Evolutionary conservation across 2,888 invertebrate genomes (phyloP), one percentile per base, ranked within the genome.

Genomic region (Lacanobia oleracea): DNA sequence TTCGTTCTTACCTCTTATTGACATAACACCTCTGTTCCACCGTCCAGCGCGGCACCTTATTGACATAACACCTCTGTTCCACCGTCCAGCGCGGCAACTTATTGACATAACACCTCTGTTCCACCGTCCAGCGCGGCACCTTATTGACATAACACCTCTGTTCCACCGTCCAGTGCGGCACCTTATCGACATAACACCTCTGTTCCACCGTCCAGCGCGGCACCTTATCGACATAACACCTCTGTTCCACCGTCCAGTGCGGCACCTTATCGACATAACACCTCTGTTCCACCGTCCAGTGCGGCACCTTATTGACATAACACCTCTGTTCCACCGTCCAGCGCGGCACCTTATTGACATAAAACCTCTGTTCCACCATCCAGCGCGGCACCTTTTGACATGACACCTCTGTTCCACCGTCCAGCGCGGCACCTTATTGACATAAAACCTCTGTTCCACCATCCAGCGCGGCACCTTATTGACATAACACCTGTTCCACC

Each of bases 401-500:
- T 16, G 16, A 37, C 10, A n/a, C 9, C 0, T 12, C 1, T 0
- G 0, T n/a, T 2, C 7, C 21, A 3, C 70, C 0, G 59, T n/a
- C 1, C 84, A 93, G 93, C 33, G 18, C 81, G 0, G 72, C 85
- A 0, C 86, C 92, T 33, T 33, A 0, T 51, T 51, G 1, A 56
- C 37, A 18, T 16, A n/a, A 37, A 7, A n/a, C 9, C 0, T 12
- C 1, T 0, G 0, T n/a, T 2, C 7, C 21, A 3, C 70, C 0
- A 59, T n/a, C 1, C 84, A 93, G 93, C 33, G 18, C 81, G 0
- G 72, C 85, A 0, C 86, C 92, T 33, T 33, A 0, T 51, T 51
- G 1, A 56, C 37, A 18, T 16, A n/a, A 37, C 10, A n/a, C 9
- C 0, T 12, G 0, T n/a, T 2, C 7, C 21, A 3, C 70, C 0